Evolutionary conservation across 2,797 vertebrate genomes (phyloP).

Genomic region (Anguilla pacifica): DNA sequence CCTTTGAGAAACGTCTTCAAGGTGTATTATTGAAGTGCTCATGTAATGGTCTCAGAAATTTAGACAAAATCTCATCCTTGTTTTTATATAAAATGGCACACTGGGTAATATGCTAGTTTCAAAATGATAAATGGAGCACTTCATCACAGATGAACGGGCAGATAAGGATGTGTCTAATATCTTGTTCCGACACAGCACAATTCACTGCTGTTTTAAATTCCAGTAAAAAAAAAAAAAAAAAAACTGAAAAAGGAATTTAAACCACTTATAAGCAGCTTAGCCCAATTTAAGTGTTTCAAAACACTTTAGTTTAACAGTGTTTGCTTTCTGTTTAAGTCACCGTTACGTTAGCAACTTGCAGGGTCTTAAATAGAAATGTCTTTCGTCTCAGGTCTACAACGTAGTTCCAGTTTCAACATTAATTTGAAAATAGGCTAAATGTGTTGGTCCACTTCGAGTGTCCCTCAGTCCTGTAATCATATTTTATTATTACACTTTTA

Average conservation of each 20-base stretch:
- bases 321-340: neutral
- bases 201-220: neutral
- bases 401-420: neutral
- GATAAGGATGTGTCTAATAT: neutral
- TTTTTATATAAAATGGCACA: neutral
- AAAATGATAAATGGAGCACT: neutral
- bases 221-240: neutral
- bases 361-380: neutral
- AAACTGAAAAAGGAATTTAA: neutral
- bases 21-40: neutral
- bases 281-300: neutral
- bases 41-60: neutral
- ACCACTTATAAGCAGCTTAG: neutral
- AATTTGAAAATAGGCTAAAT: neutral
- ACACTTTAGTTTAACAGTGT: neutral
- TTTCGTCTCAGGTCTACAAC: neutral
- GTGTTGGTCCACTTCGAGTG: neutral
- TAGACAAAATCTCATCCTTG: neutral
- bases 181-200: neutral
- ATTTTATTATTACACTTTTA: neutral
- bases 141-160: neutral
- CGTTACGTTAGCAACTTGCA: neutral
- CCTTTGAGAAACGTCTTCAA: neutral
- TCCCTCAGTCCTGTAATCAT: neutral
- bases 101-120: neutral